Base-by-base conservation (phyloP, 23 tunicate species). In the Ascidia mentula region DNA sequence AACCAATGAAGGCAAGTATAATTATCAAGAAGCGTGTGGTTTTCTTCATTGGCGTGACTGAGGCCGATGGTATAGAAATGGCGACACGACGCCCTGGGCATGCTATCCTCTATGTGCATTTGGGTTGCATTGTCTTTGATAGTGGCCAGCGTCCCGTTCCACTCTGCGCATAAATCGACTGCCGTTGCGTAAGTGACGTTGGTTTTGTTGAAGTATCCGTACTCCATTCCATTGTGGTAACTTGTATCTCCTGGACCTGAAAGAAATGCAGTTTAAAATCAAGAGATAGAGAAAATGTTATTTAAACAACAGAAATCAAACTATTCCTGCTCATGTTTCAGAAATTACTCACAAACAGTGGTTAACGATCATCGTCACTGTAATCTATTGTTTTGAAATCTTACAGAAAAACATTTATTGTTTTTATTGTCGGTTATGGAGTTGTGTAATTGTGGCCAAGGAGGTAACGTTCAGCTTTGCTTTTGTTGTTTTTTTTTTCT, bases 91-190 rank as follows among this genome's bases (percentile, higher is more conserved):
- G 24, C 22, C 4, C 13, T 53, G 2, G 76, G 76, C 76, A 69
- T 69, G 42, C 31, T 69, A 9, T 69, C 69, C 28, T 37, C 39
- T 22, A 81, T 70, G 72, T 82, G 86, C 22, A 13, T 31, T 46
- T 82, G 86, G 18, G 72, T 82, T 5, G 5, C 72, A 22, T 82
- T 53, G 59, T 82, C 46, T 46, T 73, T 73, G n/a, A 82, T 82
- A 1, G 8, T 34, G 31, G 45, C 72, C 13, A 82, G 73, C 2
- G 79, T 45, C 12, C 40, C 72, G 9, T 73, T 73, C 72, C 79
- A 45, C 8, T 18, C 45, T 1, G 6, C 2, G 39, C 86, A 82
- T 1, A 22, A 20, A 13, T 20, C 6, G 0, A 6, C 30, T 8
- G 86, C 86, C 36, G 33, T 18, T 7, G 24, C 15, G 42, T 82